phyloP scores from a whole-genome alignment of 1,140 invertebrate genomes.

The Saxidomus purpurata region DNA sequence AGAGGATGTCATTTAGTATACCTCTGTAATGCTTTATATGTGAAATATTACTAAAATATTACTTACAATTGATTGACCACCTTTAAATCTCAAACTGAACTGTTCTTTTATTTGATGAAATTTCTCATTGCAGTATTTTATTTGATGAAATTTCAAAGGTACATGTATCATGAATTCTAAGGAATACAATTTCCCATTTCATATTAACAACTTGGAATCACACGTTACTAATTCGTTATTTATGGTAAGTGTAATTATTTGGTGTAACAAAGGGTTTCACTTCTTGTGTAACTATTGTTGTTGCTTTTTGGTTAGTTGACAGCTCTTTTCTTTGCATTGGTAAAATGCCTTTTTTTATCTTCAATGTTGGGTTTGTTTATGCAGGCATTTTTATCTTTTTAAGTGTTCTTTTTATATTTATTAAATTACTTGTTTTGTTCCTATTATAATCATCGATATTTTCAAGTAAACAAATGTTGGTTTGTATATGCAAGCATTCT shows the following conservation, averaged over 20 bases:
- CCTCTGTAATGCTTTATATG: too few species aligned
- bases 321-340: background rate
- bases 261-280: background rate
- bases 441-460: too few species aligned
- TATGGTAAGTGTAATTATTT: slow-evolving; percentile 39
- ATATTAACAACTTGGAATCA: slow-evolving; percentile 28
- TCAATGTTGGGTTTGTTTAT: background rate
- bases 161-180: too few species aligned
- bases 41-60: too few species aligned
- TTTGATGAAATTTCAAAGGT: too few species aligned
- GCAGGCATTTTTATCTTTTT: background rate
- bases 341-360: background rate
- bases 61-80: background rate
- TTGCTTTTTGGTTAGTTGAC: background rate
- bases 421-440: too few species aligned
- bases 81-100: background rate
- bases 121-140: too few species aligned
- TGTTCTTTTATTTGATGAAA: background rate
- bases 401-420: too few species aligned
- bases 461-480: too few species aligned
- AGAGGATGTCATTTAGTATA: too few species aligned
- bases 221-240: background rate
- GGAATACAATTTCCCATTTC: background rate
- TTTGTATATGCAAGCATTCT: too few species aligned
- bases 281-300: slow-evolving; percentile 4